Percentiles rank a stretch among this genome's conserved stretches.
Evolutionary conservation across 2,888 invertebrate species (phyloP).

Genomic region (Drosophila peninsularis): DNA sequence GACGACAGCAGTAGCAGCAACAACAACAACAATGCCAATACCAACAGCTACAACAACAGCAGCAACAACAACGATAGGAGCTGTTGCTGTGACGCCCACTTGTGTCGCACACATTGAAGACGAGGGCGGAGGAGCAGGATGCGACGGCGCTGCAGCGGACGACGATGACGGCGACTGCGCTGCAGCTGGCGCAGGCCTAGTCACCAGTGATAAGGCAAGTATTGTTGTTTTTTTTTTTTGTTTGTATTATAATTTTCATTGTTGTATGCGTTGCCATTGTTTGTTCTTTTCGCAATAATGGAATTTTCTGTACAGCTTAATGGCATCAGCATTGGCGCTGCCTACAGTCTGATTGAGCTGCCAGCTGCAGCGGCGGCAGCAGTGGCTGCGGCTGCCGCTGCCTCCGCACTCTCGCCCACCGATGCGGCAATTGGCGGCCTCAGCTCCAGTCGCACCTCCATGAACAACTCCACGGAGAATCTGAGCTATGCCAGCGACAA

Average conservation of each 20-base stretch:
- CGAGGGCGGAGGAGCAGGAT: constrained; percentile 57
- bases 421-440: constrained; percentile 59
- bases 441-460: constrained; percentile 81
- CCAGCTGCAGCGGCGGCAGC: constrained; percentile 38
- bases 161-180: constrained; percentile 54
- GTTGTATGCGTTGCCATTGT: constrained; percentile 26
- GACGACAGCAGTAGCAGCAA: constrained; percentile 10
- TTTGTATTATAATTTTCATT: constrained; percentile 7
- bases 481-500: constrained; percentile 84
- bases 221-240: neutral
- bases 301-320: constrained; percentile 38
- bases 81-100: constrained; percentile 58
- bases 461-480: constrained; percentile 84
- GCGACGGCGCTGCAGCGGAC: constrained; percentile 33
- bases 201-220: constrained; percentile 68
- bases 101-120: constrained; percentile 59
- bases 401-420: constrained; percentile 63
- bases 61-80: constrained; percentile 36
- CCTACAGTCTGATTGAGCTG: constrained; percentile 50
- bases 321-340: constrained; percentile 46
- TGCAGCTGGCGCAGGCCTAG: constrained; percentile 39
- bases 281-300: constrained; percentile 28
- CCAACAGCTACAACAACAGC: constrained; percentile 8
- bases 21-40: constrained; percentile 29
- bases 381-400: constrained; percentile 36